Evolutionary conservation across 2,888 invertebrate genomes (phyloP).

Genomic region (Calameuta idolon): DNA sequence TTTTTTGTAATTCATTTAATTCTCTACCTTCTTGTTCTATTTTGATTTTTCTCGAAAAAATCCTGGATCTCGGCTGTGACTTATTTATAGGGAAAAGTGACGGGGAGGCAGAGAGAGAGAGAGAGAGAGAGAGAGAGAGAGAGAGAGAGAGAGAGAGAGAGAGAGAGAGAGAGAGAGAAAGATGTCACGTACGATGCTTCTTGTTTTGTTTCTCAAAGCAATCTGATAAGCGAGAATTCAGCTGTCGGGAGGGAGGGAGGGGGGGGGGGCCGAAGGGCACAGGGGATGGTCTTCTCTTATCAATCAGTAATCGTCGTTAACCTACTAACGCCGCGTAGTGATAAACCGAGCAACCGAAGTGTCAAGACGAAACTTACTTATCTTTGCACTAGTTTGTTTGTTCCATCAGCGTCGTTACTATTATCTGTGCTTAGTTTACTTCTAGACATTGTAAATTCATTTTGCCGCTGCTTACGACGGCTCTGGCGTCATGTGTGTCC

Average conservation of each 20-base stretch:
- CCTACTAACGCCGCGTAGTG: conserved; percentile 23
- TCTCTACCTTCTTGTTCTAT: not conserved
- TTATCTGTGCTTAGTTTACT: not conserved
- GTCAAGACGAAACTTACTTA: not conserved
- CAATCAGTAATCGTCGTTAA: conserved; percentile 21
- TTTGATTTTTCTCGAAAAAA: not conserved
- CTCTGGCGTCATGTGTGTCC: not conserved
- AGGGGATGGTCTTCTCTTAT: conserved; percentile 12
- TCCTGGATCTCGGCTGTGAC: not conserved
- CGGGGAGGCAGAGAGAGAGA: too few relatives aligned
- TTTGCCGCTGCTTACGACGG: not conserved
- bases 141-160: too few relatives aligned
- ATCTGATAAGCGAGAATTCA: not conserved
- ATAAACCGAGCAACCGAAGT: conserved; percentile 10
- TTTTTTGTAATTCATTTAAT: not conserved
- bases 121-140: too few relatives aligned
- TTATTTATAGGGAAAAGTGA: not conserved
- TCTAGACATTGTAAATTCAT: not conserved
- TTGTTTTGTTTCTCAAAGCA: not conserved
- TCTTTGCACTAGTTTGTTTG: not conserved
- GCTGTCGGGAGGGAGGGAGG: not conserved
- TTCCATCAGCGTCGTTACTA: not conserved
- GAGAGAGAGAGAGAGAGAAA: too few relatives aligned
- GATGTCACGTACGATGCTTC: not conserved
- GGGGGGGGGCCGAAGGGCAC: not conserved